phyloP scores from a whole-genome alignment of 2,888 invertebrate genomes.

The Thysanoteuthis rhombus region DNA sequence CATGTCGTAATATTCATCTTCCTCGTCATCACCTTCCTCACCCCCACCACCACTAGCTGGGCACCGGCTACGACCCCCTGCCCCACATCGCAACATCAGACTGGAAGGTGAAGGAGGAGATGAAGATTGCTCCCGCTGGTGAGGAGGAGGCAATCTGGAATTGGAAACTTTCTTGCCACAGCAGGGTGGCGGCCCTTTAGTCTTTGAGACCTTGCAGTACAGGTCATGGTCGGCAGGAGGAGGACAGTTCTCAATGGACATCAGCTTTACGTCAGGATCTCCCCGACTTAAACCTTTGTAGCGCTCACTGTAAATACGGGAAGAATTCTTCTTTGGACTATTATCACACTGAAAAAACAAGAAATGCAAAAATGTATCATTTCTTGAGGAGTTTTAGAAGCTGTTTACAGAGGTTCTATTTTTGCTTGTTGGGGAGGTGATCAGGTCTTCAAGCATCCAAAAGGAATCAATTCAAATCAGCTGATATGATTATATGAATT shows the following conservation, averaged over 20 bases:
- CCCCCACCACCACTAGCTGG: not conserved
- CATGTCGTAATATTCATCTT: slow-evolving; percentile 18
- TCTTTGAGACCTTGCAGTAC: slow-evolving; percentile 13
- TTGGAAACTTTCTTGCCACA: slow-evolving; percentile 22
- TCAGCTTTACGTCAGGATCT: slow-evolving; percentile 20
- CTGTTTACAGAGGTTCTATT: too few relatives aligned
- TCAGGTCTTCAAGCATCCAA: too few relatives aligned
- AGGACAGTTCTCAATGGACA: slow-evolving; percentile 30
- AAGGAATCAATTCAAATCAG: too few relatives aligned
- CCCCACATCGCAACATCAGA: slow-evolving; percentile 1
- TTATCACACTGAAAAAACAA: slow-evolving; percentile 32
- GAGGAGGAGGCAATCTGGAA: not conserved
- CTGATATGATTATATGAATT: too few relatives aligned
- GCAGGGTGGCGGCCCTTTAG: not conserved
- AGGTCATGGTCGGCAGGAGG: not conserved
- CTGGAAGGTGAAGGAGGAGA: slow-evolving; percentile 21
- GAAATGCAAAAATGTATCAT: not conserved
- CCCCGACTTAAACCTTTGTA: not conserved
- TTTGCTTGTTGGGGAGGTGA: too few relatives aligned
- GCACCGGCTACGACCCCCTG: not conserved
- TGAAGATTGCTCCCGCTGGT: slow-evolving; percentile 23
- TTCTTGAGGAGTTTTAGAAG: not conserved
- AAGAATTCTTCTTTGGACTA: slow-evolving; percentile 30
- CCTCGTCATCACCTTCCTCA: slow-evolving; percentile 14
- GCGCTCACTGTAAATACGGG: slow-evolving; percentile 20